These are phyloP conservation scores for Gonocerus acuteangulatus DNA, from an alignment of 2,888 invertebrate species.

Conservation along the genomic window DNA sequence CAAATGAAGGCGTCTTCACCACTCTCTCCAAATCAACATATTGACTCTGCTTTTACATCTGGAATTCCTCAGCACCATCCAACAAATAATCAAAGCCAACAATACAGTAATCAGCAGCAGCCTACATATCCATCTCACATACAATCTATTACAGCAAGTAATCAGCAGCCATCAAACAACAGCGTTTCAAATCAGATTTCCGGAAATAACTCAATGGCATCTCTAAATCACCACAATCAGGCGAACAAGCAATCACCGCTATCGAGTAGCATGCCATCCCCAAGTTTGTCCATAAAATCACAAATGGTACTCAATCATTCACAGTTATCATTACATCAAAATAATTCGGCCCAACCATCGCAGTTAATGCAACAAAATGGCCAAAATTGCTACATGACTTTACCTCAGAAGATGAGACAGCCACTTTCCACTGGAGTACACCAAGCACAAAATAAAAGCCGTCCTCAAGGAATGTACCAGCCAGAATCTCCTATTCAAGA, in stretches of 20 bases:
- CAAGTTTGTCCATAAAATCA: slow-evolving; percentile 33
- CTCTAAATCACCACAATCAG: background rate
- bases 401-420: slow-evolving; percentile 33
- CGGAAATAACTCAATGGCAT: background rate
- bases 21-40: background rate
- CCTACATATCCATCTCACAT: slow-evolving; percentile 14
- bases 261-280: slow-evolving; percentile 24
- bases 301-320: slow-evolving; percentile 20
- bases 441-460: slow-evolving; percentile 23
- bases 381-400: slow-evolving; percentile 31
- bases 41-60: background rate
- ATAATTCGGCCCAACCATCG: background rate
- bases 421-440: background rate
- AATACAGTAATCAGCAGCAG: slow-evolving; percentile 4
- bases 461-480: slow-evolving; percentile 38
- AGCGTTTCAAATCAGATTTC: slow-evolving; percentile 16
- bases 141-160: background rate
- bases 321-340: slow-evolving; percentile 11
- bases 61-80: slow-evolving; percentile 4
- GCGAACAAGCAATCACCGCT: background rate
- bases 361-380: slow-evolving; percentile 3
- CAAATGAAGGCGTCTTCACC: background rate
- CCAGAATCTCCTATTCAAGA: slow-evolving; percentile 36
- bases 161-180: slow-evolving; percentile 1
- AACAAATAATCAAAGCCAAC: background rate